A percentile compares a stretch with the other conserved stretches of the same genome.
Conservation (phyloP, 30 jellyfish, hydroid and myxozoan genomes). For the Hydra vulgaris region DNA sequence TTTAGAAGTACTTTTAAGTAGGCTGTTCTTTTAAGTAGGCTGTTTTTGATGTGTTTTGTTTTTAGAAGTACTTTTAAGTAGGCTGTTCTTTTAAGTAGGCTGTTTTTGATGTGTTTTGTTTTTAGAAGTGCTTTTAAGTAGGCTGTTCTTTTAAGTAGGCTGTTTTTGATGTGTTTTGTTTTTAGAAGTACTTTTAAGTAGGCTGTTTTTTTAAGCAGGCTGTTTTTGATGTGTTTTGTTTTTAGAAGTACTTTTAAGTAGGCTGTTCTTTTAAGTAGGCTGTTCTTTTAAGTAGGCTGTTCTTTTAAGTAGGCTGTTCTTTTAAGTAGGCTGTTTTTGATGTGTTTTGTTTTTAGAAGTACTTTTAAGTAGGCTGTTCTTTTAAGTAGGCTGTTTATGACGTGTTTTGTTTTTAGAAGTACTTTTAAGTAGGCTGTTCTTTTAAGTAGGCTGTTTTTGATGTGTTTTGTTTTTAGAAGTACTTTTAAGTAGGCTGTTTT, state of each 20-base stretch:
- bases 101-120: not conserved
- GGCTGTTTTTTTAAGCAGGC: constrained; percentile 46
- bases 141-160: constrained; percentile 49
- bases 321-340: constrained; percentile 29
- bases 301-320: not conserved
- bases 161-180: not conserved
- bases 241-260: constrained; percentile 62
- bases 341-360: too few species aligned
- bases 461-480: too few species aligned
- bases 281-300: constrained; percentile 44
- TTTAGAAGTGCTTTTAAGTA: too few species aligned
- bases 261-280: not conserved
- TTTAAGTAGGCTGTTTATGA: constrained; percentile 29
- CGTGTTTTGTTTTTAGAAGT: too few species aligned
- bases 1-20: too few species aligned
- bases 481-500: too few species aligned
- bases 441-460: constrained; percentile 29
- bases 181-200: too few species aligned
- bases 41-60: not conserved
- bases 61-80: too few species aligned
- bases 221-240: not conserved
- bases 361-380: too few species aligned
- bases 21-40: constrained; percentile 49
- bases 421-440: too few species aligned
- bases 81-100: constrained; percentile 49